phyloP scores from a whole-genome alignment of 2,113 vertebrate species.

The Cottus gobio region DNA sequence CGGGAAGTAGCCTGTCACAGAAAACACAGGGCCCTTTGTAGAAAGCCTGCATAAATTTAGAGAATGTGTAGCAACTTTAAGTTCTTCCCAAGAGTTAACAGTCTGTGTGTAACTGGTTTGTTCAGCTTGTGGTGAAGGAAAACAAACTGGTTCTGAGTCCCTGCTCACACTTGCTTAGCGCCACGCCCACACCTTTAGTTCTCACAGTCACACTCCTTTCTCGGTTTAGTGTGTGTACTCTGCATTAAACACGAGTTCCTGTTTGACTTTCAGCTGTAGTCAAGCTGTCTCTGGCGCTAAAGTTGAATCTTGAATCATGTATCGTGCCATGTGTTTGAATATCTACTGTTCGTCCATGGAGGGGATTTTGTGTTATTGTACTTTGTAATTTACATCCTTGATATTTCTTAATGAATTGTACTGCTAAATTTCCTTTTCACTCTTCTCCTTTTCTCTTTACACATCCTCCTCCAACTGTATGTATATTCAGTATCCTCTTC shows the following conservation, averaged over 20 bases:
- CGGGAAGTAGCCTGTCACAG: not conserved
- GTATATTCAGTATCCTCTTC: not conserved
- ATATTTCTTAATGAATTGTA: not conserved
- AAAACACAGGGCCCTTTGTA: slow-evolving; percentile 29
- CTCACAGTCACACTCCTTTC: not conserved
- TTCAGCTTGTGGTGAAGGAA: slow-evolving; percentile 9
- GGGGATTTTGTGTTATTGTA: not conserved
- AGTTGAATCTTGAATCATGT: not conserved
- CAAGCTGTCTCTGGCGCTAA: not conserved
- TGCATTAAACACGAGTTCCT: slow-evolving; percentile 30
- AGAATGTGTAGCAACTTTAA: not conserved
- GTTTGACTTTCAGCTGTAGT: slow-evolving; percentile 39
- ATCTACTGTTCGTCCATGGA: not conserved
- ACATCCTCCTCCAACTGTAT: not conserved
- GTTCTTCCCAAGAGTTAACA: slow-evolving; percentile 9
- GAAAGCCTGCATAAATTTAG: not conserved
- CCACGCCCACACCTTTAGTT: slow-evolving; percentile 43
- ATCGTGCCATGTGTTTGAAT: not conserved
- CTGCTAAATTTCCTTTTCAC: not conserved
- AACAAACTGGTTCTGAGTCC: slow-evolving; percentile 62
- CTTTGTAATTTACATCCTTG: not conserved
- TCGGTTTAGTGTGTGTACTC: not conserved
- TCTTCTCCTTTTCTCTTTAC: not conserved
- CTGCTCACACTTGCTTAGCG: slow-evolving; percentile 25
- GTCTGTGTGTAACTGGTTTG: slow-evolving; percentile 14